phyloP scores from a whole-genome alignment of 1,140 invertebrate species.

The Drosophila repletoides region DNA sequence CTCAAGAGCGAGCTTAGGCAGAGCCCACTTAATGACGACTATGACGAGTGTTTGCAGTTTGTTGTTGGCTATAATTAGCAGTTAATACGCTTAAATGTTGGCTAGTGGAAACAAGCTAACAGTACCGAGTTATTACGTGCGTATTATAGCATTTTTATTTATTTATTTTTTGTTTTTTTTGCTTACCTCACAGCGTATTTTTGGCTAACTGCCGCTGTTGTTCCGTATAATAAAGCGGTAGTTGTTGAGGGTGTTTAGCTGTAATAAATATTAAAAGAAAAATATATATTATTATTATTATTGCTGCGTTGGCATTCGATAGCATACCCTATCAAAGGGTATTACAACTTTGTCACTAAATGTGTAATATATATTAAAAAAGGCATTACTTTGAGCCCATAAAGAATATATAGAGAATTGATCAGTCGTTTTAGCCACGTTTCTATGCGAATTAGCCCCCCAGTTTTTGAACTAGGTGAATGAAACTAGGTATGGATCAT shows the following conservation, averaged over 20 bases:
- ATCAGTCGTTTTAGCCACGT: too few relatives aligned
- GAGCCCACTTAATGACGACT: neutral
- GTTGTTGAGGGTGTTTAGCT: conserved; percentile 13
- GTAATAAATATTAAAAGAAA: conserved; percentile 28
- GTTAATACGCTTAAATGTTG: conserved; percentile 6
- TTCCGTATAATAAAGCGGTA: neutral
- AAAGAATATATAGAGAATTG: too few relatives aligned
- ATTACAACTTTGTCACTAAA: too few relatives aligned
- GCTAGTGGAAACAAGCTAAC: neutral
- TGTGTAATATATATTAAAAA: too few relatives aligned
- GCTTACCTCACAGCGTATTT: conserved; percentile 23
- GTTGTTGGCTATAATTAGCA: conserved; percentile 7
- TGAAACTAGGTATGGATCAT: too few relatives aligned
- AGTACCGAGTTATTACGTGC: too few relatives aligned
- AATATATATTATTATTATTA: conserved; percentile 24
- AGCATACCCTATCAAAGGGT: too few relatives aligned
- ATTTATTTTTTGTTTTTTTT: too few relatives aligned
- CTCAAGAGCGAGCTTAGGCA: too few relatives aligned
- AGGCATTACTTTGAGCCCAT: too few relatives aligned
- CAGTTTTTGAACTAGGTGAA: too few relatives aligned
- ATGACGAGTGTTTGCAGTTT: neutral
- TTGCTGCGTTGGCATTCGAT: conserved; percentile 25
- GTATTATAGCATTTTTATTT: conserved; percentile 2
- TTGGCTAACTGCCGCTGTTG: neutral
- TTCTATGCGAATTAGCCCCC: too few relatives aligned